Base-by-base conservation (phyloP, 2,888 invertebrate species). In the Agrilus cyanescens region DNA sequence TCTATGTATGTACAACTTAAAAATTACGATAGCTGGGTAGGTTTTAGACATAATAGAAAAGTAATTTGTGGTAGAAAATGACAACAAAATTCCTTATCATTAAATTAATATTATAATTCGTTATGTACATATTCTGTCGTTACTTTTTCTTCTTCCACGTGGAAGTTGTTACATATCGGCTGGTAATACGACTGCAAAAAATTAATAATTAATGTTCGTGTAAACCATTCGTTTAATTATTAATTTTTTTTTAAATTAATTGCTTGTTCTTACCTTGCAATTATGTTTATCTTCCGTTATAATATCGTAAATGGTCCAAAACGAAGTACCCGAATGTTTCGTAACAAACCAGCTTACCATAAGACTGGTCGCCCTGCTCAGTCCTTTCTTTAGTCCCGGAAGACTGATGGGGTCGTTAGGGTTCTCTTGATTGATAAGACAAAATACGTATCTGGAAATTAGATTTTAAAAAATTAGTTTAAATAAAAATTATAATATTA, bases 41-140 rank as follows among this genome's bases (percentile, higher is more conserved):
- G 7, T 20, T 20, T 25, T 3, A 25, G 10, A 25, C 5, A 5
- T 5, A 20, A n/a, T n/a, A n/a, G n/a, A 20, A 20, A 20, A 20
- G 7, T 20, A 20, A 20, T 20, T 20, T 20, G 20, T 6, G 20
- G 20, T 20, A 20, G 20, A 7, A 25, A 25, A 20, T 20, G 5
- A 20, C 15, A 15, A 37, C 18, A 15, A 18, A 16, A 37, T 12
- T 16, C 8, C 8, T 37, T 16, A 16, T 14, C 16, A 8, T 37
- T 15, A 2, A 12, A 37, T 12, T 14, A 14, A 6, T 12, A 33
- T 10, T 79, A 87, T 65, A 88, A 73, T 70, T 88, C 88, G 61
- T 75, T 86, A 66, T 87, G 88, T 56, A 80, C 74, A 47, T 82
- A 82, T 68, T 87, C 87, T 37, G 85, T 86, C 43, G 85, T 87